phyloP scores from a whole-genome alignment of 1,140 invertebrate genomes.

The Tetraneura akinire region DNA sequence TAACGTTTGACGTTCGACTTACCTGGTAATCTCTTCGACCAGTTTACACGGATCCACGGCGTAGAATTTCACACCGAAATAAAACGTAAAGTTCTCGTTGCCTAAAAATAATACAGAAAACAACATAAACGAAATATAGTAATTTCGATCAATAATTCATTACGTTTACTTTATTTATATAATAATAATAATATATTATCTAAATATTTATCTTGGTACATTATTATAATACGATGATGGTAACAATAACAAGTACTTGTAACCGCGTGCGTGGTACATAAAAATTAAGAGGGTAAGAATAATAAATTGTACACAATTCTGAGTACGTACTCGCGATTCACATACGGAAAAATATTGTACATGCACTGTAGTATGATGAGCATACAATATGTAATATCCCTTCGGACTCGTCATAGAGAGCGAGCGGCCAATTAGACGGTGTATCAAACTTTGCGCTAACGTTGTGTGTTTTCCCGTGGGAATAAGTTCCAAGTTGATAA shows the following conservation, averaged over 20 bases:
- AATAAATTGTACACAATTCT: not conserved
- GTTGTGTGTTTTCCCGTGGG: not conserved
- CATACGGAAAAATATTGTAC: not conserved
- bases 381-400: not conserved
- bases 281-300: not conserved
- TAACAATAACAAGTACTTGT: too few relatives aligned
- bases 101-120: slow-evolving; percentile 59
- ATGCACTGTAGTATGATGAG: not conserved
- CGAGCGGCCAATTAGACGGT: not conserved
- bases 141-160: too few relatives aligned
- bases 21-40: slow-evolving; percentile 93
- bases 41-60: slow-evolving; percentile 95
- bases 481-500: not conserved
- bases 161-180: too few relatives aligned
- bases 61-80: slow-evolving; percentile 98
- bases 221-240: too few relatives aligned
- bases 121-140: not conserved
- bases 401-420: not conserved
- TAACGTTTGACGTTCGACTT: too few relatives aligned
- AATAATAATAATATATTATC: too few relatives aligned
- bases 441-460: not conserved
- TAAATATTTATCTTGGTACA: too few relatives aligned
- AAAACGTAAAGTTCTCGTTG: slow-evolving; percentile 81
- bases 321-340: not conserved
- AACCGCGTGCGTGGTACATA: not conserved